Evolutionary conservation across 2,113 vertebrate genomes (phyloP).

Genomic region (Bubo bubo): DNA sequence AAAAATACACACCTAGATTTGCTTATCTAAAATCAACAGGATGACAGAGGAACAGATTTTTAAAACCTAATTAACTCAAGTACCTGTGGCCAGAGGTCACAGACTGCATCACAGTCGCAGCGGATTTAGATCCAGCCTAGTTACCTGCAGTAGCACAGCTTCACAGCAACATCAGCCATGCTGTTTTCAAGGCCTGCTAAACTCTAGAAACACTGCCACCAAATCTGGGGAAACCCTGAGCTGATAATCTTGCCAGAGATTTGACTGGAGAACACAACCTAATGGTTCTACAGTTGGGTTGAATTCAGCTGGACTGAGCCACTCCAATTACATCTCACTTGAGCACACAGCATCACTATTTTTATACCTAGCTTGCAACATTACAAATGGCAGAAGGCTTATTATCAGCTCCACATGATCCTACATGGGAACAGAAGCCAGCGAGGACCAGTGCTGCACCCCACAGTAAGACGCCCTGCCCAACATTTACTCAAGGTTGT

Average conservation of each 20-base stretch:
- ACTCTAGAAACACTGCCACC: background rate
- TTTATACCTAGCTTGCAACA: background rate
- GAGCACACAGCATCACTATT: background rate
- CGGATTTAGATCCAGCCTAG: background rate
- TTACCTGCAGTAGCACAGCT: background rate
- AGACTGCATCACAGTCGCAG: background rate
- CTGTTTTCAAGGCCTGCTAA: background rate
- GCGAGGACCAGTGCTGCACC: background rate
- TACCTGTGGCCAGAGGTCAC: background rate
- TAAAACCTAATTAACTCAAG: background rate
- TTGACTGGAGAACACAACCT: background rate
- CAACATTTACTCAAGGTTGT: background rate
- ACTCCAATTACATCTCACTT: background rate
- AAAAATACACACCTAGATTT: background rate
- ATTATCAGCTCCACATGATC: background rate
- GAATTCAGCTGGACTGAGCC: background rate
- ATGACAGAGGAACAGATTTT: background rate
- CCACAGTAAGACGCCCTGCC: background rate
- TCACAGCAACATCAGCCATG: background rate
- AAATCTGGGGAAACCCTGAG: background rate
- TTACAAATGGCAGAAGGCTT: background rate
- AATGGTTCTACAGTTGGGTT: background rate
- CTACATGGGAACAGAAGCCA: background rate
- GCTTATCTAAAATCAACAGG: background rate
- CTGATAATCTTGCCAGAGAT: background rate